These are phyloP conservation scores for Psettodes erumei DNA, from an alignment of 2,113 vertebrate genomes.

Conservation along the genomic window DNA sequence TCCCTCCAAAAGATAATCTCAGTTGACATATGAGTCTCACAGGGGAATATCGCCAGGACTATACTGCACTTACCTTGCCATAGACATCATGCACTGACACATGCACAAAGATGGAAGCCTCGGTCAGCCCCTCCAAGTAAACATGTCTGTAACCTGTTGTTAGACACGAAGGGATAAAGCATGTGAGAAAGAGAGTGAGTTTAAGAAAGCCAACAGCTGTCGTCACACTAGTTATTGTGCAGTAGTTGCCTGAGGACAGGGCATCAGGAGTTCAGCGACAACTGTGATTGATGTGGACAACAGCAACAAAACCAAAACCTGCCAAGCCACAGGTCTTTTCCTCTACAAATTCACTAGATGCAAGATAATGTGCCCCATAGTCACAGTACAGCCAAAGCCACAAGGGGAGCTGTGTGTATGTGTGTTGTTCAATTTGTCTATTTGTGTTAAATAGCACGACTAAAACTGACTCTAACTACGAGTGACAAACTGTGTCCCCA, in stretches of 20 bases:
- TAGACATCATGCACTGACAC: conserved; percentile 96
- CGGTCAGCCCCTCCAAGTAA: conserved; percentile 95
- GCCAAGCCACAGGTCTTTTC: conserved; percentile 19
- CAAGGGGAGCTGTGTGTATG: not conserved
- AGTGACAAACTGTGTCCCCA: conserved; percentile 23
- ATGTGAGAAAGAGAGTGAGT: conserved; percentile 9
- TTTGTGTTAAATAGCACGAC: conserved; percentile 25
- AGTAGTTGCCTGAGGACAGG: conserved; percentile 30
- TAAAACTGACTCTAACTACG: conserved; percentile 3
- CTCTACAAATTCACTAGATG: conserved; percentile 33
- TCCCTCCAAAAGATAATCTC: not conserved
- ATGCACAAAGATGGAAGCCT: conserved; percentile 98
- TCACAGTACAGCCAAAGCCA: not conserved
- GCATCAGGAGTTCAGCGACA: conserved; percentile 42
- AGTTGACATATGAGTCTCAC: conserved; percentile 8
- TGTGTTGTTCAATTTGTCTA: not conserved
- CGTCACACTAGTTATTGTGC: conserved; percentile 23
- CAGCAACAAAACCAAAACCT: conserved; percentile 45
- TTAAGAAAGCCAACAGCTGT: conserved; percentile 30
- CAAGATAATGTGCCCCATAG: conserved; percentile 30
- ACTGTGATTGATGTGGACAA: conserved; percentile 27
- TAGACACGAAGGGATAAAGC: conserved; percentile 27
- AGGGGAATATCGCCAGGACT: not conserved
- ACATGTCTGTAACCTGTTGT: conserved; percentile 94
- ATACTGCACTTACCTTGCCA: conserved; percentile 88